Evolutionary conservation across 2,888 invertebrate genomes (phyloP).

Genomic region (Drosophila mulleri): DNA sequence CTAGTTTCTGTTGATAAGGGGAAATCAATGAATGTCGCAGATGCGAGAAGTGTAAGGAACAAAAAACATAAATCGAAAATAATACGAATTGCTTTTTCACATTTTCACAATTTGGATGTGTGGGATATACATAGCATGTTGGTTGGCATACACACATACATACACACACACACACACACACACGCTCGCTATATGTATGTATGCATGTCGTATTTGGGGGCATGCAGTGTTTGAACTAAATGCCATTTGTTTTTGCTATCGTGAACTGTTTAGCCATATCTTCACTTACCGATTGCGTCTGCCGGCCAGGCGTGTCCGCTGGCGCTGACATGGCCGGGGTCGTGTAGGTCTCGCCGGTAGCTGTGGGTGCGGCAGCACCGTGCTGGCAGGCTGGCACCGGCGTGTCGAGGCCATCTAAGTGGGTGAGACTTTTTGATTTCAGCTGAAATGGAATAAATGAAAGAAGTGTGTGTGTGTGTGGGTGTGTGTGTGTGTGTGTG

Average conservation of each 20-base stretch:
- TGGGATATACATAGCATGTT: constrained; percentile 8
- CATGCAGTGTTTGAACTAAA: constrained; percentile 24
- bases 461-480: constrained; percentile 25
- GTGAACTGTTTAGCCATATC: constrained; percentile 14
- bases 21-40: constrained; percentile 15
- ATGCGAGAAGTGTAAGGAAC: constrained; percentile 1
- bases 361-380: constrained; percentile 54
- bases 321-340: constrained; percentile 31
- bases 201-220: background rate
- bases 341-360: constrained; percentile 33
- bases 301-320: constrained; percentile 29
- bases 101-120: constrained; percentile 1
- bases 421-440: constrained; percentile 90
- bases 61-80: constrained; percentile 12
- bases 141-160: background rate
- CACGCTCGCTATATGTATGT: background rate
- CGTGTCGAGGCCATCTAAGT: constrained; percentile 89
- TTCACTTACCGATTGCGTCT: constrained; percentile 50
- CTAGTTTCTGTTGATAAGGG: background rate
- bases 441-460: constrained; percentile 86
- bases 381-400: constrained; percentile 82
- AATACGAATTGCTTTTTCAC: constrained; percentile 3
- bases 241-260: constrained; percentile 6
- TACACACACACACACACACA: background rate
- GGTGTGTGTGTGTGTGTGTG: constrained; percentile 15